These are phyloP conservation scores for Clepsis dumicolana DNA, from an alignment of 2,888 invertebrate genomes.

Conservation along the genomic window DNA sequence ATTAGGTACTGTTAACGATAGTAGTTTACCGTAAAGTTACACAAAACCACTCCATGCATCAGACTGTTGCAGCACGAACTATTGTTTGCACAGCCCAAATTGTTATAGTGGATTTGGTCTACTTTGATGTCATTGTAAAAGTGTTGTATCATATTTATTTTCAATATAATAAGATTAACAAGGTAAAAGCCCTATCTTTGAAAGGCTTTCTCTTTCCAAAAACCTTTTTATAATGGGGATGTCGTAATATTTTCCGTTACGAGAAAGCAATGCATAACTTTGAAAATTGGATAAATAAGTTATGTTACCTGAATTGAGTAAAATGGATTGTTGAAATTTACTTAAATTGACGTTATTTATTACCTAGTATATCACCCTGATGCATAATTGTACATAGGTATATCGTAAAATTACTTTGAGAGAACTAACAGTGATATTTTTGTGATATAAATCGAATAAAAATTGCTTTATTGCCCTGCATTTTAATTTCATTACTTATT, in stretches of 20 bases:
- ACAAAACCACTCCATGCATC: neutral
- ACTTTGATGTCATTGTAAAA: neutral
- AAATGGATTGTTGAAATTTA: neutral
- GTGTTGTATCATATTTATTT: neutral
- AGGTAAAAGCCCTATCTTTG: neutral
- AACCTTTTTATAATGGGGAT: neutral
- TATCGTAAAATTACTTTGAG: neutral
- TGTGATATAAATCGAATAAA: too few species aligned
- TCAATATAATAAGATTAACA: neutral
- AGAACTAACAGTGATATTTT: neutral
- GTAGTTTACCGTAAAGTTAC: neutral
- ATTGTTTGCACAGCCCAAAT: neutral
- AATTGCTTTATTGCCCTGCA: too few species aligned
- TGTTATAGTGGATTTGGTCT: too few species aligned
- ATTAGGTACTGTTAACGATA: neutral
- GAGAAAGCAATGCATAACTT: too few species aligned
- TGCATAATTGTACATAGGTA: too few species aligned
- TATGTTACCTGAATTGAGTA: neutral
- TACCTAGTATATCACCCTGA: too few species aligned
- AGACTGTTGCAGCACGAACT: neutral
- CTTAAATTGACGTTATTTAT: neutral
- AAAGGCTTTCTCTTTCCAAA: neutral
- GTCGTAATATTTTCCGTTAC: neutral
- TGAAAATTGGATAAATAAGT: neutral
- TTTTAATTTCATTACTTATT: neutral